phyloP scores from a whole-genome alignment of 2,797 vertebrate genomes.

The Coregonus sp. region DNA sequence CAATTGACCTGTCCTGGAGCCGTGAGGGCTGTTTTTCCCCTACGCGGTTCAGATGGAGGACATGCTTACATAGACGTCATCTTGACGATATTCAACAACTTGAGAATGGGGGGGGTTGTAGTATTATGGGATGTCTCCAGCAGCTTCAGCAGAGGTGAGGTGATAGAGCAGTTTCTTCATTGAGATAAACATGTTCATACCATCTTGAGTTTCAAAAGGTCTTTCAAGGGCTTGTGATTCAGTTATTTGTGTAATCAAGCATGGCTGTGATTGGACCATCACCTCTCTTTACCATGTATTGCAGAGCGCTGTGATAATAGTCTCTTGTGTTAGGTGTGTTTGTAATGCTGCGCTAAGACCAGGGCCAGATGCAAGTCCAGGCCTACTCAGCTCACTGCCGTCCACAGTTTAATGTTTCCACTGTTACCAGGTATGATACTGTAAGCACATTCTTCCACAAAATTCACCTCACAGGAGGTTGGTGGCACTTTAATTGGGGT shows the following conservation, averaged over 20 bases:
- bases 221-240: constrained; percentile 36
- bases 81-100: constrained; percentile 62
- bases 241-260: constrained; percentile 31
- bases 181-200: constrained; percentile 35
- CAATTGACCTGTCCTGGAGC: constrained; percentile 72
- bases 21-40: constrained; percentile 71
- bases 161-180: constrained; percentile 4
- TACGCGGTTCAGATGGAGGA: constrained; percentile 78
- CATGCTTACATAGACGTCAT: constrained; percentile 73
- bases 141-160: constrained; percentile 11
- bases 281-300: background rate
- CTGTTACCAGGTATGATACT: too few species aligned
- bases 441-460: too few species aligned
- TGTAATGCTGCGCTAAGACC: background rate
- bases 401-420: too few species aligned
- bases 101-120: constrained; percentile 36
- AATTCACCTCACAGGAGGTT: too few species aligned
- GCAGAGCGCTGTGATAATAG: constrained; percentile 15
- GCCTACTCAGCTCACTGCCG: too few species aligned
- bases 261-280: constrained; percentile 21
- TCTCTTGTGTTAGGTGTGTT: background rate
- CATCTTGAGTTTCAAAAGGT: constrained; percentile 47
- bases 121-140: constrained; percentile 63
- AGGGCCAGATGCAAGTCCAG: background rate
- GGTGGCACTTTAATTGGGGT: too few species aligned